Evolutionary conservation across 2,797 vertebrate genomes (phyloP).

Genomic region (Garrulus glandarius): DNA sequence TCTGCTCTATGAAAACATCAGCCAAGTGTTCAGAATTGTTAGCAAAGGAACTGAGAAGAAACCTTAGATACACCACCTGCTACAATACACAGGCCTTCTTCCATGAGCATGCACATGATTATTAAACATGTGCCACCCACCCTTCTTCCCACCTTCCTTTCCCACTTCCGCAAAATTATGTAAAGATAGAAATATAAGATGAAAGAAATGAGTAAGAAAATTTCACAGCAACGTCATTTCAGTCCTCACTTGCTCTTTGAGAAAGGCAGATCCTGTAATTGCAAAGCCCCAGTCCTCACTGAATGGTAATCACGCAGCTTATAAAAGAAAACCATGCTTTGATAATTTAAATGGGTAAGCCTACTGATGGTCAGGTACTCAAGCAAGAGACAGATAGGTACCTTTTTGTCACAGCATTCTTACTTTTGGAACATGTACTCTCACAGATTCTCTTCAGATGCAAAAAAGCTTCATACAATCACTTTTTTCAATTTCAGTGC

Average conservation of each 20-base stretch:
- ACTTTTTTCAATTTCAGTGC: slow-evolving; percentile 8
- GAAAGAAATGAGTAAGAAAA: not conserved
- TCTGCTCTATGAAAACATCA: not conserved
- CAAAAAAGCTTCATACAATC: slow-evolving; percentile 5
- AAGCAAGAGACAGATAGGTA: not conserved
- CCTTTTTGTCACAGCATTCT: not conserved
- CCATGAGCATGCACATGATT: not conserved
- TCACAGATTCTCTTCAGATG: slow-evolving; percentile 28
- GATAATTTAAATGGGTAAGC: not conserved
- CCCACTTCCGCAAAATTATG: not conserved
- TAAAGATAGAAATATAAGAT: not conserved
- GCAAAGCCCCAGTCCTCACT: not conserved
- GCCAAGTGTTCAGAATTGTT: not conserved
- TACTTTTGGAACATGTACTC: not conserved
- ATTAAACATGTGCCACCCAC: not conserved
- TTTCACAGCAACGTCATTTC: not conserved
- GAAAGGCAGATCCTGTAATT: not conserved
- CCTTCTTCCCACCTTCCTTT: not conserved
- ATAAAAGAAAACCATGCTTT: not conserved
- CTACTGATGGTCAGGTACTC: not conserved
- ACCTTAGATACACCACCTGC: not conserved
- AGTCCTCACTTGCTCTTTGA: not conserved
- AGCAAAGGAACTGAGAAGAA: not conserved
- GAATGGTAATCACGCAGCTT: not conserved
- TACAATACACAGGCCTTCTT: not conserved